Percentiles rank a stretch among this genome's conserved stretches.
Conservation (phyloP, 2,113 vertebrate genomes). For the Numida meleagris region DNA sequence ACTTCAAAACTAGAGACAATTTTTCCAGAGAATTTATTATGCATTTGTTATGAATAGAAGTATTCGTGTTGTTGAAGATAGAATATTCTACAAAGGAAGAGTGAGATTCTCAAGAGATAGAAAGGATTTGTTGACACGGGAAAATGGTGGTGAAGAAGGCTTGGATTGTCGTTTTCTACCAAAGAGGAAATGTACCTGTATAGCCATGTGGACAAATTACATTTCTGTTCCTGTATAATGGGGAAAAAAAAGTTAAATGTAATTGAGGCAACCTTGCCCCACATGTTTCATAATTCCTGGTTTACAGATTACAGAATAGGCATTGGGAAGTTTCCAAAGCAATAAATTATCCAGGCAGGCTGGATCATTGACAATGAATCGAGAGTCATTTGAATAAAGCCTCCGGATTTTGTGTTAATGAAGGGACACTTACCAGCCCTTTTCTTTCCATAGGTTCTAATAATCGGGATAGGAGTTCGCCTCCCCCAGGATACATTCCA, state of each 20-base stretch:
- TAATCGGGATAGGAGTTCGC: conserved; percentile 93
- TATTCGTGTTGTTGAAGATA: background rate
- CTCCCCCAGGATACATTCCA: conserved; percentile 98
- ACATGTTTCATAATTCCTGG: background rate
- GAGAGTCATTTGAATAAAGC: background rate
- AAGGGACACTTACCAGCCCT: background rate
- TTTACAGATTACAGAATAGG: background rate
- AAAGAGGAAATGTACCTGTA: background rate
- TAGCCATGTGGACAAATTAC: background rate
- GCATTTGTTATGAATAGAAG: background rate
- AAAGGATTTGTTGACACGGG: background rate
- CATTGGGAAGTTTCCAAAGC: background rate
- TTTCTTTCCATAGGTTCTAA: conserved; percentile 81
- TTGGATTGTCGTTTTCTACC: background rate
- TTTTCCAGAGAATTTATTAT: background rate
- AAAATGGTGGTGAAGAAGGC: background rate
- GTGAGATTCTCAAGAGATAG: background rate
- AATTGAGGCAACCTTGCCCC: background rate
- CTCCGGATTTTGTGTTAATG: background rate
- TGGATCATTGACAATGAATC: background rate
- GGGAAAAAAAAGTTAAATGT: background rate
- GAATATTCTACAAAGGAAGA: background rate
- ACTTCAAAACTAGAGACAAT: background rate
- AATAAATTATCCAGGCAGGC: background rate
- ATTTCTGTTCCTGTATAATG: background rate